Base-by-base conservation (phyloP, 2,888 invertebrate genomes). In the Phortica magna region DNA sequence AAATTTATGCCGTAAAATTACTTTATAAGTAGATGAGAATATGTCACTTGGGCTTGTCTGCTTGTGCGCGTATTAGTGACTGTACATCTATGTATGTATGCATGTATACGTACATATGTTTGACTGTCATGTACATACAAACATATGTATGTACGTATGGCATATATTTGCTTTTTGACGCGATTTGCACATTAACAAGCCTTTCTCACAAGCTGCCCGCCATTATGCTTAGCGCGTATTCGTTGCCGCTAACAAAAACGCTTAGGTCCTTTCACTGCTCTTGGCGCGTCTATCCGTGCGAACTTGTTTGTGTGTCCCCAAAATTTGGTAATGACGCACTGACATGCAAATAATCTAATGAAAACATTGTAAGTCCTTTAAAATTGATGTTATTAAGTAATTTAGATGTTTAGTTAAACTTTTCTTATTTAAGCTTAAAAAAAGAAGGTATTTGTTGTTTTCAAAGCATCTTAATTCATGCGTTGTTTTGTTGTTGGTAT, bases 371-470 rank as follows among this genome's bases (percentile, higher is more conserved):
- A 71, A 71, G 70, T 55, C 53, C 14, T 31, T 53, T 55, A 14
- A 71, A 53, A 71, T 55, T 53, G 70, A 71, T 71, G 70, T 71
- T 71, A 71, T 71, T 55, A 71, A 71, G 55, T 31, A 71, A 71
- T 71, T 71, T 71, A 71, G 70, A 48, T 71, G 55, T 71, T 55
- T 22, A 71, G 53, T 53, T 17, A 71, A 53, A 19, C 53, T 31
- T 71, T 31, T 71, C 70, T 22, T 22, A 10, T 12, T 48, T 48
- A 31, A 31, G 31, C 31, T 31, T 31, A 31, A 31, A 31, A 31
- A 31, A 31, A 31, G n/a, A n/a, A 31, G 5, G 31, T 31, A 31
- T 31, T 31, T 31, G 31, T 31, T 31, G 31, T 31, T 31, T 31
- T 2, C 31, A 31, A 31, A 31, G 31, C 31, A 31, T 31, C 31